Percentiles rank a stretch among this genome's conserved stretches.
These are phyloP conservation scores for Poecilus cupreus DNA, from an alignment of 2,888 invertebrate species.

Conservation along the genomic window DNA sequence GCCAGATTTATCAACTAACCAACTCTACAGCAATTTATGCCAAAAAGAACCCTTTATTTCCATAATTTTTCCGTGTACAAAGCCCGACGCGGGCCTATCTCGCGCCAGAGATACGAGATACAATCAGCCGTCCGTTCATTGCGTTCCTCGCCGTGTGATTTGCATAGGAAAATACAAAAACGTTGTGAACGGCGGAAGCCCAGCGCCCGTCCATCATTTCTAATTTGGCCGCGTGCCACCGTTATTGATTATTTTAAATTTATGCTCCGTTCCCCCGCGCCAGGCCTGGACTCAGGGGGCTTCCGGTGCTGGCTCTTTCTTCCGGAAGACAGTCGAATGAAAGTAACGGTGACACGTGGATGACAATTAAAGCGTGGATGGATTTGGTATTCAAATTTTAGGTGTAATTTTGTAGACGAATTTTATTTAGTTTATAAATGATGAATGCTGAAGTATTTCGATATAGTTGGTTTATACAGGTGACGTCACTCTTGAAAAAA, in stretches of 20 bases:
- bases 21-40: no score
- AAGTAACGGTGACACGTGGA: background rate
- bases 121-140: background rate
- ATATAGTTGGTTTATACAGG: no score
- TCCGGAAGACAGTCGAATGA: no score
- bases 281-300: background rate
- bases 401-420: no score
- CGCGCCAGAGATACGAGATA: no score
- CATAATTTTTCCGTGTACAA: no score
- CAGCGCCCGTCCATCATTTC: constrained; percentile 9
- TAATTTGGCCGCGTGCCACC: constrained; percentile 21
- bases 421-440: no score
- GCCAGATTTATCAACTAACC: no score
- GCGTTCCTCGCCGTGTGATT: background rate
- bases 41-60: no score
- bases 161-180: constrained; percentile 15
- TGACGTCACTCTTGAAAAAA: no score
- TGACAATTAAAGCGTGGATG: background rate
- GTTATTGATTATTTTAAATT: constrained; percentile 36
- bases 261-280: background rate
- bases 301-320: background rate
- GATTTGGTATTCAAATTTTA: background rate
- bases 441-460: no score
- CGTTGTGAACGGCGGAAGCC: background rate
- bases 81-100: no score